Evolutionary conservation across 2,888 invertebrate genomes (phyloP), one percentile per base, ranked within the genome.

Genomic region (Macrosiphum euphorbiae): DNA sequence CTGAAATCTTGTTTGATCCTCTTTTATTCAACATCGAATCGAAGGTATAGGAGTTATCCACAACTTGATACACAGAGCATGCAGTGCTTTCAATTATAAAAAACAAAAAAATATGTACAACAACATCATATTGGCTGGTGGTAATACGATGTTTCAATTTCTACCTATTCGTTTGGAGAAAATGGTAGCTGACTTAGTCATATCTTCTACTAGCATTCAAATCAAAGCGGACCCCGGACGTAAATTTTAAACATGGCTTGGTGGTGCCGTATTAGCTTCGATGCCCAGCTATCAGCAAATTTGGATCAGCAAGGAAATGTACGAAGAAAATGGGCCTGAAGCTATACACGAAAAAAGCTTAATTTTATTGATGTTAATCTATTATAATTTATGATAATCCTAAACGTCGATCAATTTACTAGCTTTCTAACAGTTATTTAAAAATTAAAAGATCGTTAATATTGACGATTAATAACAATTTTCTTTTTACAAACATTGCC

Each of bases 211-310:
- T 96, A 97, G 97, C 96, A 97, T 97, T 96, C 96, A 96, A 96
- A 96, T 97, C 95, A 98, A 98, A 96, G 98, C 98, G 95, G 98
- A 98, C 94, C 98, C 99, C 95, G 99, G 99, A 97, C 97, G 99
- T 96, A 99, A 99, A 96, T 99, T 99, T 97, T 99, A 99, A 95
- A 99, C 99, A 95, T 99, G 99, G 99, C 99, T 99, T 97, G 99
- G 99, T 96, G 99, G 99, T 95, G 99, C 99, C 96, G 99, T 99
- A 97, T 97, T 99, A 96, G 98, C 99, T 94, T 98, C 98, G 13
- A 96, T 99, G 95, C 97, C 98, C 96, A 98, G 98, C 96, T 97
- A 98, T 97, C 98, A 98, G 96, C 98, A 98, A 96, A 98, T 98
- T 97, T 99, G 98, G 98, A 98, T 98, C 97, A 98, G 98, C 96